A percentile compares a stretch with the other conserved stretches of the same genome.
Evolutionary conservation across 2,888 invertebrate species (phyloP).

Genomic region (Brachynemurus nebulosus): DNA sequence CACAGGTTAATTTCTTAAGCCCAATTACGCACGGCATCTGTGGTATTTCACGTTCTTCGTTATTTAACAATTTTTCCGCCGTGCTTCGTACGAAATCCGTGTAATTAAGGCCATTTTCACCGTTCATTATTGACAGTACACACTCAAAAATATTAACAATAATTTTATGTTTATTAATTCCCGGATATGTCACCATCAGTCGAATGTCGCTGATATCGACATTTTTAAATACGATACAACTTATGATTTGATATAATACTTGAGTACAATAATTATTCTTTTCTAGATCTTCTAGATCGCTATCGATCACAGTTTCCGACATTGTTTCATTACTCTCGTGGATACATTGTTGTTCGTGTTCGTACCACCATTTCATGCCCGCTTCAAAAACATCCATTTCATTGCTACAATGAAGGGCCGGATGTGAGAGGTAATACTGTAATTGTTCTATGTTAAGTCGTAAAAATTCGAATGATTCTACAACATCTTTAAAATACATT

Average conservation of each 20-base stretch:
- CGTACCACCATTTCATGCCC: constrained; percentile 29
- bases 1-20: not conserved
- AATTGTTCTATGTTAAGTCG: constrained; percentile 26
- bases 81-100: not conserved
- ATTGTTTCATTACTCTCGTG: constrained; percentile 4
- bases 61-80: constrained; percentile 1
- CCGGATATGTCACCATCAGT: constrained; percentile 24
- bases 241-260: constrained; percentile 23
- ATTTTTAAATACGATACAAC: constrained; percentile 25
- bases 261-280: constrained; percentile 8
- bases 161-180: constrained; percentile 20
- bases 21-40: constrained; percentile 3
- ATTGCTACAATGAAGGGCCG: constrained; percentile 22
- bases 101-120: not conserved
- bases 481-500: constrained; percentile 25
- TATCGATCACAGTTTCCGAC: not conserved
- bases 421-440: constrained; percentile 27
- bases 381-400: constrained; percentile 29
- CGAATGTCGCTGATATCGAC: constrained; percentile 21
- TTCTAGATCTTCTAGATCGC: not conserved
- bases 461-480: constrained; percentile 22
- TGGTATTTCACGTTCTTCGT: not conserved
- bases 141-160: constrained; percentile 22
- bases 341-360: constrained; percentile 17
- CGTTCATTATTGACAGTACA: constrained; percentile 6